Evolutionary conservation across 2,888 invertebrate species (phyloP).

Genomic region (Conchocele bisecta): DNA sequence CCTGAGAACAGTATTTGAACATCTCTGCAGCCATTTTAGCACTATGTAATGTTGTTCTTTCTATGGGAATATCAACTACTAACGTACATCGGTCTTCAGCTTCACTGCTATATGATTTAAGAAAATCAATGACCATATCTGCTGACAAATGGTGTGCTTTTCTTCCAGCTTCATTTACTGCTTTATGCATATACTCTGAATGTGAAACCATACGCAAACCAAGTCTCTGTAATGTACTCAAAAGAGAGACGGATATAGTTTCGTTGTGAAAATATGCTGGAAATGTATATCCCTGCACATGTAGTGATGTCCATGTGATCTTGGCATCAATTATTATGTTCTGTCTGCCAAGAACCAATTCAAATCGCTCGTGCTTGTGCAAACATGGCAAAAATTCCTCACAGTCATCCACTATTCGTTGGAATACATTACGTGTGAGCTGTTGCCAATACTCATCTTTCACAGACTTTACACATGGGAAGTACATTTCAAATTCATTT

Average conservation of each 20-base stretch:
- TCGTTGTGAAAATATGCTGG: not conserved
- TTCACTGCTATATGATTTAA: too few relatives aligned
- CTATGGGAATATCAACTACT: slow-evolving; percentile 1
- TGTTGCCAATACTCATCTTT: slow-evolving; percentile 30
- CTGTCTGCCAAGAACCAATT: too few relatives aligned
- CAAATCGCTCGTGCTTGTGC: not conserved
- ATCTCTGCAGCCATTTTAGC: not conserved
- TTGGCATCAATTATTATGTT: too few relatives aligned
- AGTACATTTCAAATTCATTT: not conserved
- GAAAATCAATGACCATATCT: too few relatives aligned
- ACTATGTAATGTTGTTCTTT: slow-evolving; percentile 15
- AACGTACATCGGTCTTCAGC: too few relatives aligned
- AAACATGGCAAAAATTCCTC: not conserved
- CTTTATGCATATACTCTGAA: too few relatives aligned
- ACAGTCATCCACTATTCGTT: not conserved
- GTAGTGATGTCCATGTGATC: not conserved
- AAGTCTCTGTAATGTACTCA: not conserved
- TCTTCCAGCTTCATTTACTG: too few relatives aligned
- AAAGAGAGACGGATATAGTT: not conserved
- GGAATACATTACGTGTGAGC: slow-evolving; percentile 4
- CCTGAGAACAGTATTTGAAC: slow-evolving; percentile 25
- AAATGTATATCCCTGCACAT: not conserved
- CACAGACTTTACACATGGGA: slow-evolving; percentile 25
- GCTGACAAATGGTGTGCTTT: too few relatives aligned
- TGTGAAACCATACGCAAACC: too few relatives aligned